These are phyloP conservation scores for Drosophila kepulauana DNA, from an alignment of 1,140 invertebrate species.

Conservation along the genomic window DNA sequence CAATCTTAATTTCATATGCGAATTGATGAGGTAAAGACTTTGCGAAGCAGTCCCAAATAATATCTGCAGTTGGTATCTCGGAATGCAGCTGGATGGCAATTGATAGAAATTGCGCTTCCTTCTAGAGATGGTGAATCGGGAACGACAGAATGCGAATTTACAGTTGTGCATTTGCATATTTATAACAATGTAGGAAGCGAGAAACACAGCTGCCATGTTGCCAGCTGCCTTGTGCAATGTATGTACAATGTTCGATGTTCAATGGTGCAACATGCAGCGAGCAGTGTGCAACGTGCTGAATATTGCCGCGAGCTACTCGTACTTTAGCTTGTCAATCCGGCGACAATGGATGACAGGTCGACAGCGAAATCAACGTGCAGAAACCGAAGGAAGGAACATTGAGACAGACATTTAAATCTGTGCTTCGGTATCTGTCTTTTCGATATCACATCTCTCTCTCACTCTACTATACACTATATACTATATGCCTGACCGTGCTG, in stretches of 20 bases:
- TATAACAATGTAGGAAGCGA: constrained; percentile 8
- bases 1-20: too few species aligned
- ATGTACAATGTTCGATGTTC: neutral
- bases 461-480: too few species aligned
- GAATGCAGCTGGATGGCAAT: neutral
- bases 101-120: neutral
- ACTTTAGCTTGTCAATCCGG: constrained; percentile 55
- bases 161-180: constrained; percentile 10
- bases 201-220: constrained; percentile 1
- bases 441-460: neutral
- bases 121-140: neutral
- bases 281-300: constrained; percentile 3
- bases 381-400: constrained; percentile 23
- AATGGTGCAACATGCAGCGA: neutral
- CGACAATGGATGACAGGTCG: constrained; percentile 42
- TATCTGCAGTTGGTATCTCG: neutral
- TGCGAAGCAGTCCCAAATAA: too few species aligned
- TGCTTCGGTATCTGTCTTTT: constrained; percentile 44
- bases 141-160: constrained; percentile 4
- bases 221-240: neutral
- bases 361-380: constrained; percentile 25
- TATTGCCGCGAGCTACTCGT: constrained; percentile 37
- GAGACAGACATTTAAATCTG: constrained; percentile 40
- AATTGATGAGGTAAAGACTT: too few species aligned
- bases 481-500: too few species aligned